Percentiles rank a stretch among this genome's conserved stretches.
Conservation (phyloP, 2,113 vertebrate genomes). For the Caracal caracal region DNA sequence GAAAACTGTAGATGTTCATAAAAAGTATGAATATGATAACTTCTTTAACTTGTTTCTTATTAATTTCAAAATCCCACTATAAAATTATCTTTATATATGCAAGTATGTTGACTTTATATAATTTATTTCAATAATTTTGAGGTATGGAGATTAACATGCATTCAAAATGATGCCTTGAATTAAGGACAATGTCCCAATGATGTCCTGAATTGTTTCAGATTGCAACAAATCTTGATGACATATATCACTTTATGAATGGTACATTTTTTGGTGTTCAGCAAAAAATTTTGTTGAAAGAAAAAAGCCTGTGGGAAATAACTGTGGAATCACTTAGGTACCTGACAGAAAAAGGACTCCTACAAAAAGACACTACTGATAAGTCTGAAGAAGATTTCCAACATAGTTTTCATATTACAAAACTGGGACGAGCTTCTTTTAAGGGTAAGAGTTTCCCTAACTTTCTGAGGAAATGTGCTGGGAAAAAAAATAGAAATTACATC, state of each 20-base stretch:
- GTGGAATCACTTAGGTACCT: constrained; percentile 86
- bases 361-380: constrained; percentile 19
- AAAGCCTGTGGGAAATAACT: constrained; percentile 86
- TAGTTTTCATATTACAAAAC: constrained; percentile 87
- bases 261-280: constrained; percentile 93
- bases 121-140: constrained; percentile 15
- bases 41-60: background rate
- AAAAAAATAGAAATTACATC: constrained; percentile 32
- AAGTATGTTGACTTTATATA: background rate
- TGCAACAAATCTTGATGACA: constrained; percentile 84
- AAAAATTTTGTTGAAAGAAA: constrained; percentile 86
- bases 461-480: background rate
- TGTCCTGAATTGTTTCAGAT: constrained; percentile 86
- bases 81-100: background rate
- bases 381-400: constrained; percentile 51
- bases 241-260: constrained; percentile 87
- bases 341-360: constrained; percentile 89
- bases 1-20: background rate
- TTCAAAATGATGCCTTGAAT: constrained; percentile 27
- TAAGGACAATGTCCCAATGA: constrained; percentile 22
- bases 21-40: background rate
- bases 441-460: constrained; percentile 83
- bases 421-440: constrained; percentile 95
- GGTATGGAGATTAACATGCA: background rate
- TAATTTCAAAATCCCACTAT: constrained; percentile 20